A percentile compares a stretch with the other conserved stretches of the same genome.
These are phyloP conservation scores for Rhegmatorhina hoffmannsi DNA, from an alignment of 2,113 vertebrate genomes.

Conservation along the genomic window DNA sequence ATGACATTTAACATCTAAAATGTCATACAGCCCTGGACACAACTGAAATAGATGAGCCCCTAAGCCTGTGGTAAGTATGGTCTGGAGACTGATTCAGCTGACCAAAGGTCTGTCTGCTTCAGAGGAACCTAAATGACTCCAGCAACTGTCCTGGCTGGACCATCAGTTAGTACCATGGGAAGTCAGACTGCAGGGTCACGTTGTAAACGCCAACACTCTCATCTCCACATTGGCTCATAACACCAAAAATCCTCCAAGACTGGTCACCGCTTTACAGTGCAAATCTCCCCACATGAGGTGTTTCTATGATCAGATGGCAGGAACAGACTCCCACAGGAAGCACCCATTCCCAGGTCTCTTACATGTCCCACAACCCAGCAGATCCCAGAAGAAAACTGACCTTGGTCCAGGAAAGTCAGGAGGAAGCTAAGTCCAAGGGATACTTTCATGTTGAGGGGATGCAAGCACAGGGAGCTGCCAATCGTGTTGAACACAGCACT, in stretches of 20 bases:
- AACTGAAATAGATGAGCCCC: neutral
- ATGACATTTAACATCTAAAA: neutral
- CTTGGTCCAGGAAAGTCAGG: slow-evolving; percentile 19
- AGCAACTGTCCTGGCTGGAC: neutral
- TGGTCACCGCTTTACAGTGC: accelerated
- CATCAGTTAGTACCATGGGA: neutral
- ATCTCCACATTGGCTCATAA: accelerated
- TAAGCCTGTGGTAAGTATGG: neutral
- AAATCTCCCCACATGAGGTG: accelerated
- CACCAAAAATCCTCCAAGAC: neutral
- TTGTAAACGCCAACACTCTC: neutral
- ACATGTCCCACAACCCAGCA: accelerated
- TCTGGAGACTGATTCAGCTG: accelerated
- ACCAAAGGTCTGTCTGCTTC: neutral
- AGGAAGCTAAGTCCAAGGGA: neutral
- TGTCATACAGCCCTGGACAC: neutral
- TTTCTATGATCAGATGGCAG: accelerated
- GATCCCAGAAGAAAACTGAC: neutral
- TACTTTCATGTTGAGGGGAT: neutral
- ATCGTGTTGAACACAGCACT: neutral
- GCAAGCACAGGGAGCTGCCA: neutral
- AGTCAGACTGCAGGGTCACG: accelerated
- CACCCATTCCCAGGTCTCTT: neutral
- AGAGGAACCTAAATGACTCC: neutral
- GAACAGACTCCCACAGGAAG: accelerated